phyloP scores from a whole-genome alignment of 1,140 invertebrate species.

The Hydropsyche tenuis region DNA sequence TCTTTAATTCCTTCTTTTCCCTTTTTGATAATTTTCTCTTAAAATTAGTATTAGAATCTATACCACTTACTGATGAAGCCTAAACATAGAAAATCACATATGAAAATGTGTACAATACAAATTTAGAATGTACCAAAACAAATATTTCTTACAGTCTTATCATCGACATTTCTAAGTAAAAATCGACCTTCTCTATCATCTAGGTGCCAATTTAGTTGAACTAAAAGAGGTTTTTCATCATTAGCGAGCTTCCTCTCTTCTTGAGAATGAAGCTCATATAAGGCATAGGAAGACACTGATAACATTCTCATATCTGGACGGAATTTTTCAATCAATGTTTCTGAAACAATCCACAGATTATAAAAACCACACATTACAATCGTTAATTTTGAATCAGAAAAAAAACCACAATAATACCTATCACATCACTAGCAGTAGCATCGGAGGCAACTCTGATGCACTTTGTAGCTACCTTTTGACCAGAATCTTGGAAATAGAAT shows the following conservation, averaged over 20 bases:
- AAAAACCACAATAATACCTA: constrained; percentile 63
- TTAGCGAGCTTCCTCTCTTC: constrained; percentile 89
- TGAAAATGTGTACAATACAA: background rate
- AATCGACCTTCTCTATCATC: constrained; percentile 98
- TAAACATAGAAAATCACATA: constrained; percentile 12
- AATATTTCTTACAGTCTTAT: constrained; percentile 70
- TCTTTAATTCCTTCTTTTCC: constrained; percentile 98
- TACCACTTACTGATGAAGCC: constrained; percentile 44
- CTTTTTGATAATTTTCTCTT: constrained; percentile 95
- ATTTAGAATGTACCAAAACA: background rate
- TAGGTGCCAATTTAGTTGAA: constrained; percentile 99
- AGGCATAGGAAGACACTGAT: constrained; percentile 91
- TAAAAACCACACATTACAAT: background rate
- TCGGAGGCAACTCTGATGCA: constrained; percentile 97
- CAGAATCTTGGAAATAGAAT: constrained; percentile 98
- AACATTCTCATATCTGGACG: constrained; percentile 99
- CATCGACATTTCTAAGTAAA: constrained; percentile 87
- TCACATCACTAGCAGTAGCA: constrained; percentile 92
- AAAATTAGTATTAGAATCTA: constrained; percentile 61
- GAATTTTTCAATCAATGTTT: constrained; percentile 98
- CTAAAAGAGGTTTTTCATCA: constrained; percentile 93
- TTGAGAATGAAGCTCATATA: constrained; percentile 97
- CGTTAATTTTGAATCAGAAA: background rate
- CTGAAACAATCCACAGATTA: constrained; percentile 53
- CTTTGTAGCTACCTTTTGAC: constrained; percentile 98